phyloP scores from a whole-genome alignment of 2,888 invertebrate genomes.

The Xylocampa areola region DNA sequence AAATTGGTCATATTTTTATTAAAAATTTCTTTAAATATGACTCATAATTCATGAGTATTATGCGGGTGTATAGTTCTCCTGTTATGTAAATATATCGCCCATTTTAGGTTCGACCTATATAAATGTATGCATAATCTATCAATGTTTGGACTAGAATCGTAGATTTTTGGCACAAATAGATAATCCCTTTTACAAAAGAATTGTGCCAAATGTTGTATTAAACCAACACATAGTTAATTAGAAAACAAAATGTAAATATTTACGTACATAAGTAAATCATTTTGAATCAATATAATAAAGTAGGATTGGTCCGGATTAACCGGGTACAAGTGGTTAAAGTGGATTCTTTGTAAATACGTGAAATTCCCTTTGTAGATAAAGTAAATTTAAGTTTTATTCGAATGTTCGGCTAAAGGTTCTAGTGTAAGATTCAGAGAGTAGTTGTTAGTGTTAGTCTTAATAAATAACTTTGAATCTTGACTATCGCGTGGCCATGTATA shows the following conservation, averaged over 20 bases:
- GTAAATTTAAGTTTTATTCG: conserved; percentile 45
- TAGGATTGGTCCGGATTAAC: conserved; percentile 29
- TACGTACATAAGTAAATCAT: conserved; percentile 63
- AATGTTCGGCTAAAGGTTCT: conserved; percentile 59
- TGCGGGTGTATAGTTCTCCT: conserved; percentile 59
- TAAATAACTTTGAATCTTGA: conserved; percentile 69
- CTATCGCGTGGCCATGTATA: conserved; percentile 85
- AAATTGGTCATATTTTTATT: conserved; percentile 29
- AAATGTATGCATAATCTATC: no score
- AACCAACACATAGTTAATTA: conserved; percentile 73
- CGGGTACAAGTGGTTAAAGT: conserved; percentile 28
- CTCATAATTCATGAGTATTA: conserved; percentile 51
- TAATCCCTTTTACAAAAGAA: conserved; percentile 54
- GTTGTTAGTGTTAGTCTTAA: conserved; percentile 60
- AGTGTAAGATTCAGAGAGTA: conserved; percentile 68
- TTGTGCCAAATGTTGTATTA: conserved; percentile 74
- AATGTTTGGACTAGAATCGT: conserved; percentile 55
- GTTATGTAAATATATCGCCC: conserved; percentile 59
- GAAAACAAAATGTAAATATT: conserved; percentile 73
- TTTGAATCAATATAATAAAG: conserved; percentile 46
- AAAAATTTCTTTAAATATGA: conserved; percentile 37
- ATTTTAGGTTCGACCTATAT: conserved; percentile 50
- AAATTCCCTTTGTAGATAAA: conserved; percentile 79
- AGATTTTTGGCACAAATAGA: conserved; percentile 62
- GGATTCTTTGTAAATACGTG: conserved; percentile 72